Base-by-base conservation (phyloP, 1,140 invertebrate species). In the Panonychus citri region DNA sequence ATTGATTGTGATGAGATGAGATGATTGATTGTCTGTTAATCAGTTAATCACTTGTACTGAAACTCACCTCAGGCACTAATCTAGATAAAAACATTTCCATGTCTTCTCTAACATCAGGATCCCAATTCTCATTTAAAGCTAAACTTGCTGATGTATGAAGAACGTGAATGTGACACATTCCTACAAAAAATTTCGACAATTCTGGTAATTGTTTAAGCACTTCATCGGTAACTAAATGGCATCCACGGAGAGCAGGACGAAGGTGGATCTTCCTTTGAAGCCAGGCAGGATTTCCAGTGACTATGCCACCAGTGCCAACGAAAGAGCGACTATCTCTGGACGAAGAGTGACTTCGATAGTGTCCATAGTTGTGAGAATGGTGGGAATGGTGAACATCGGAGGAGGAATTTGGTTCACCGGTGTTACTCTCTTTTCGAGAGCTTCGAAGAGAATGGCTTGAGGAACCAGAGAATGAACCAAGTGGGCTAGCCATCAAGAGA, bases 21-120 rank as follows among this genome's bases (percentile, higher is more conserved):
- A 24, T 24, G n/a, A 28, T 54, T 28, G 37, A 54, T 30, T 52
- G 21, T 21, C 15, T 54, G 3, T 4, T 54, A 28, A n/a, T 30
- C n/a, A 15, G 8, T 54, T n/a, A 12, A 30, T 24, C 5, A 34
- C 5, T 34, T 34, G 30, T 34, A 34, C n/a, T n/a, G n/a, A n/a
- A 54, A 12, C 30, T 19, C 70, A 77, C 76, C 72, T 95, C 89
- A 73, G 90, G 90, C 74, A 94, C 85, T 72, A 94, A 86, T 81
- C 89, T 91, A 73, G 93, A 91, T 69, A 95, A 76, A 84, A 94
- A 93, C 85, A 90, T 94, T 75, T 94, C 88, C 85, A 93, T 91
- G 68, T 95, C 90, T 68, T 89, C 85, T 73, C 86, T 62, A 57
- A 91, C 88, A 75, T 91, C 85, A 62, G 87, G 86, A 76, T 94